These are phyloP conservation scores for Podabrus alpinus DNA, from an alignment of 2,888 invertebrate genomes.

Conservation along the genomic window DNA sequence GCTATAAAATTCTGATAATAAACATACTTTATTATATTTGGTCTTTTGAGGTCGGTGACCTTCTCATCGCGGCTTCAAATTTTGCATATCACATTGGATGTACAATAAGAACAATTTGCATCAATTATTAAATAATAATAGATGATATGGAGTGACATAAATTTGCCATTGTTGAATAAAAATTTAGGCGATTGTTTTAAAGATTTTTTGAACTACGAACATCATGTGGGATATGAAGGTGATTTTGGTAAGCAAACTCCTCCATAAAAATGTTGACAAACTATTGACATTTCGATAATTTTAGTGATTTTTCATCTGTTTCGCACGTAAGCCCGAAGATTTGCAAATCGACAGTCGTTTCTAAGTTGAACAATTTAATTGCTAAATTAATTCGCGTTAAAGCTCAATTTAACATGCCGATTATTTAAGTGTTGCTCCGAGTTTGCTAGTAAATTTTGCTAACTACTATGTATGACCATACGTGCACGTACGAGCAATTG, in stretches of 20 bases:
- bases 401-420: not conserved
- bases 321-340: not conserved
- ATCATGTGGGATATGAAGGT: too few relatives aligned
- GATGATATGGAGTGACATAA: not conserved
- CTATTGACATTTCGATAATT: not conserved
- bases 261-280: not conserved
- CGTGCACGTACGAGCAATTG: conserved; percentile 34
- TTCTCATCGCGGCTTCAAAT: not conserved
- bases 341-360: not conserved
- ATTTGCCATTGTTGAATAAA: not conserved
- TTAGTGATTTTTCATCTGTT: not conserved
- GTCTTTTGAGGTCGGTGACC: not conserved
- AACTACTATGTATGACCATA: not conserved
- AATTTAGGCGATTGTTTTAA: not conserved
- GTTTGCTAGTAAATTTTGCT: not conserved
- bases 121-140: not conserved
- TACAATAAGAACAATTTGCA: not conserved
- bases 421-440: not conserved
- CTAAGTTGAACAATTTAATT: not conserved
- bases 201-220: not conserved
- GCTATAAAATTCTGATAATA: not conserved
- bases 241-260: not conserved
- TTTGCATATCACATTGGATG: not conserved
- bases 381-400: not conserved
- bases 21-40: not conserved